Conservation (phyloP, 2,888 invertebrate genomes). For the Hirtodrosophila cameraria region DNA sequence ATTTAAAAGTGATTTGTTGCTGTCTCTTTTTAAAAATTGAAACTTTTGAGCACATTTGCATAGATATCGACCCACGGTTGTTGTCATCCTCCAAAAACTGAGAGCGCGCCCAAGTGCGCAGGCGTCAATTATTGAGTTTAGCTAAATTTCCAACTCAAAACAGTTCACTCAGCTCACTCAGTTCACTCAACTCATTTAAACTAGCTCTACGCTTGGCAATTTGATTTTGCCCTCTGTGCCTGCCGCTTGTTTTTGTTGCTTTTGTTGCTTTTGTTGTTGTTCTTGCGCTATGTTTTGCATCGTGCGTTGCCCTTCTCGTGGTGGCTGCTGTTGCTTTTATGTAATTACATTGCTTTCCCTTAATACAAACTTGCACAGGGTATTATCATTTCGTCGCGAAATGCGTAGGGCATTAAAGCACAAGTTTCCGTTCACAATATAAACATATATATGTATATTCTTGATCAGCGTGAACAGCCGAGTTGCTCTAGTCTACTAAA, state of each 20-base stretch:
- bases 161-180: conserved; percentile 19
- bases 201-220: conserved; percentile 29
- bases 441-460: no score
- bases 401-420: no score
- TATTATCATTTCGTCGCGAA: no score
- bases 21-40: no score
- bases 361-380: conserved; percentile 6
- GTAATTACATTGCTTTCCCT: conserved; percentile 61
- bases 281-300: conserved; percentile 47
- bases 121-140: conserved; percentile 29
- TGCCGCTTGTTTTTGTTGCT: conserved; percentile 1
- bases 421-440: no score
- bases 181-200: conserved; percentile 1
- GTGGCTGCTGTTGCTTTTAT: conserved; percentile 60
- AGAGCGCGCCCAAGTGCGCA: conserved; percentile 32
- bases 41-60: neutral
- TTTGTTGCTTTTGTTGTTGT: conserved; percentile 2
- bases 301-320: conserved; percentile 59
- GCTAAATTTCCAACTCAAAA: conserved; percentile 18
- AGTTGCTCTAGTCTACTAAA: no score
- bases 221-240: conserved; percentile 1
- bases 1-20: no score
- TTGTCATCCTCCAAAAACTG: conserved; percentile 12
- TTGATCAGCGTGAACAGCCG: no score
- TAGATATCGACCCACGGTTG: conserved; percentile 17